phyloP scores from a whole-genome alignment of 2,797 vertebrate species.

The Florisuga fusca region DNA sequence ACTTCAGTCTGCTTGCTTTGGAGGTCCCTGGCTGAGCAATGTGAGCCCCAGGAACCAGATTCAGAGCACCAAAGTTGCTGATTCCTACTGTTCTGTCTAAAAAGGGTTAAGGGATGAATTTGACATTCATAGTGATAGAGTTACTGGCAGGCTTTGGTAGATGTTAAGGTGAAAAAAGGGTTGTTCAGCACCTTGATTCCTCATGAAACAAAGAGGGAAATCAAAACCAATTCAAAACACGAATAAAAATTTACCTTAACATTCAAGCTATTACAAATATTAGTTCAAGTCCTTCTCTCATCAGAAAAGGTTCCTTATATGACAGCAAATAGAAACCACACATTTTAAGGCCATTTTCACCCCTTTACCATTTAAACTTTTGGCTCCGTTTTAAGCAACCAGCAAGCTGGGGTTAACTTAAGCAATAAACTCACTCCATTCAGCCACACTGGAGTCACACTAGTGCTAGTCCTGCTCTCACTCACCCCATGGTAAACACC shows the following conservation, averaged over 20 bases:
- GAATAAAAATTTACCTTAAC: not conserved
- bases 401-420: not conserved
- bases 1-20: not conserved
- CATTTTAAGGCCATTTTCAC: not conserved
- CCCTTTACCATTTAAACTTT: not conserved
- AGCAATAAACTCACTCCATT: not conserved
- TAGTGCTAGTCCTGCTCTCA: not conserved
- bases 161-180: not conserved
- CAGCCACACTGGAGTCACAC: not conserved
- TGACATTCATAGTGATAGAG: not conserved
- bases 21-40: not conserved
- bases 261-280: not conserved
- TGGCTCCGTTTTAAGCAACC: not conserved
- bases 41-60: accelerated
- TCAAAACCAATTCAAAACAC: not conserved
- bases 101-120: not conserved
- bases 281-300: not conserved
- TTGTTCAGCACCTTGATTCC: not conserved
- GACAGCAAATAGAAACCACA: not conserved
- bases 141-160: not conserved
- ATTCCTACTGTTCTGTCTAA: not conserved
- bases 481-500: not conserved
- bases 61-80: not conserved
- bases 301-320: not conserved
- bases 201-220: not conserved